A percentile compares a stretch with the other conserved stretches of the same genome.
Conservation (phyloP, 2,888 invertebrate species). For the Oeneis ivallda region DNA sequence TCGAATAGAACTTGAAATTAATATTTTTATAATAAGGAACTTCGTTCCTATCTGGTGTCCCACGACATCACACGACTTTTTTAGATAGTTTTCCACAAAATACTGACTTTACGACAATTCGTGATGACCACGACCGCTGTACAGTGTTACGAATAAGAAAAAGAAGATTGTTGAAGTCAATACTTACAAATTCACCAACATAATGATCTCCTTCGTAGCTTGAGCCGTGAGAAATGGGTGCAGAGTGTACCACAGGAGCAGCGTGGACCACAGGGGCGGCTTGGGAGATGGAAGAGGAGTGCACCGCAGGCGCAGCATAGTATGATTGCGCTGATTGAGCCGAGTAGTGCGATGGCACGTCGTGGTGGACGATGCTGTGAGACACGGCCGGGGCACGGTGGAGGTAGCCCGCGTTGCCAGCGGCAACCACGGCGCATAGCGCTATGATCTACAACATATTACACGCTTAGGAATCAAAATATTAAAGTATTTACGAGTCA, state of each 20-base stretch:
- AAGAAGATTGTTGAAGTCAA: neutral
- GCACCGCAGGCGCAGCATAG: constrained; percentile 45
- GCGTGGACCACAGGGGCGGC: constrained; percentile 46
- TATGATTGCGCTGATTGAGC: constrained; percentile 47
- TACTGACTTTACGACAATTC: too few relatives aligned
- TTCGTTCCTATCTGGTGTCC: too few relatives aligned
- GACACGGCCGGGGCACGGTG: constrained; percentile 74
- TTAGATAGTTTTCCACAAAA: too few relatives aligned
- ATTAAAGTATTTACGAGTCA: too few relatives aligned
- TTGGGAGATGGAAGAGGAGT: constrained; percentile 41
- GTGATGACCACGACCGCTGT: too few relatives aligned
- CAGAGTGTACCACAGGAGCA: constrained; percentile 47
- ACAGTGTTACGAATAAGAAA: neutral
- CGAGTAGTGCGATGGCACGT: constrained; percentile 58
- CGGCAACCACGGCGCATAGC: constrained; percentile 63
- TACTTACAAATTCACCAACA: constrained; percentile 74
- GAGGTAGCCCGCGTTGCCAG: constrained; percentile 66
- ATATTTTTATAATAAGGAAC: too few relatives aligned
- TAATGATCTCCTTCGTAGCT: constrained; percentile 64
- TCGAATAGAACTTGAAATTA: too few relatives aligned
- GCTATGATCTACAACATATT: constrained; percentile 54
- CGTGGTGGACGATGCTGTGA: constrained; percentile 73
- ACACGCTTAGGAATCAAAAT: neutral
- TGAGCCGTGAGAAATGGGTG: constrained; percentile 41
- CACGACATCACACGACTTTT: too few relatives aligned